Evolutionary conservation across 2,797 vertebrate genomes (phyloP), one percentile per base, ranked within the genome.

Genomic region (Galago senegalensis): DNA sequence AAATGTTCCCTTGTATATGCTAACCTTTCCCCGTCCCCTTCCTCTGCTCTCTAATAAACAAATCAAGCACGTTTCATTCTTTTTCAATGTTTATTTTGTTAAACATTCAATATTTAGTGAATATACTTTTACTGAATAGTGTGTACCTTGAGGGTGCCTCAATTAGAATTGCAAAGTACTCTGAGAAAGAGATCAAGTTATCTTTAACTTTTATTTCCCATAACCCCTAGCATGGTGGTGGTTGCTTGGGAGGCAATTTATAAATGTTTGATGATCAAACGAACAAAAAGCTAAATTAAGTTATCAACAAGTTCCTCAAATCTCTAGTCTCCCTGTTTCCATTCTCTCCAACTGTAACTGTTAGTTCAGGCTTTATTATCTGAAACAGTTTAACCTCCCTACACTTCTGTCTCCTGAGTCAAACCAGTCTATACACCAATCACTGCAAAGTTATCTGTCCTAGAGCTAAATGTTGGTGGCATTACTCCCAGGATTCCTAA

Each of bases 41-140:
- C 6, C 34, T 49, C 10, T 25, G 25, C 49, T 72, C 60, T 83
- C 8, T 61, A 49, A 46, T 11, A 88, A 43, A 93, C 7, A 93
- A 77, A 40, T 37, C 29, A 91, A 87, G 72, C 11, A 79, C 61
- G 29, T 77, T 85, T 89, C 72, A 92, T 60, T 80, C 67, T 91
- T 89, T 79, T 77, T 72, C 49, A 43, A 43, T 43, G 40, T 43
- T 43, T 84, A 46, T 80, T 92, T 91, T 53, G 56, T 37, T 93
- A 95, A 90, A 37, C 8, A 80, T 58, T 91, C 85, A 65, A 60
- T 16, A 90, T 89, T 94, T 61, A 85, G 31, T 53, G 85, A 94
- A 2, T 86, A 87, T 61, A 80, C n/a, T 79, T 88, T 92, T 75
- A 76, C 25, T 65, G 31, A 84, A 25, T 79, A 89, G 58, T 92